Conservation (phyloP, 2,888 invertebrate genomes). For the Osmoderma eremita region DNA sequence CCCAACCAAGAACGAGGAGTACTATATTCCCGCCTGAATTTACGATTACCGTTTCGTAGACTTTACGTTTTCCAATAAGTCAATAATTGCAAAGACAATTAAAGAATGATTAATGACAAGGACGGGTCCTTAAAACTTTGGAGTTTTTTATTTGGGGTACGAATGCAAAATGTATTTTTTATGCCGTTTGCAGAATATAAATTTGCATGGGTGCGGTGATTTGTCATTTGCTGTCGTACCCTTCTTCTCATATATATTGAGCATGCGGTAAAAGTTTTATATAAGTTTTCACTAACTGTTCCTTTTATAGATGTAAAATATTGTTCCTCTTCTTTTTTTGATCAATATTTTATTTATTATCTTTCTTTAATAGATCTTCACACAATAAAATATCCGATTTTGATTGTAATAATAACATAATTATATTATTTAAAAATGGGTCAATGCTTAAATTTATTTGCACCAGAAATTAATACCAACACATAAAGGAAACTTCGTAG, state of each 20-base stretch:
- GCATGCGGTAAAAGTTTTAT: slow-evolving; percentile 9
- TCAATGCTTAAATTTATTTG: too few species aligned
- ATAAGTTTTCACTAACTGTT: slow-evolving; percentile 8
- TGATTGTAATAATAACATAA: too few species aligned
- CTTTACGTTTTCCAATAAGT: not conserved
- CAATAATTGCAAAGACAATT: slow-evolving; percentile 28
- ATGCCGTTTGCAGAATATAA: slow-evolving; percentile 13
- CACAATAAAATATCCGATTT: too few species aligned
- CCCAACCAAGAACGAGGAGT: not conserved
- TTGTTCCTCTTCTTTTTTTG: slow-evolving; percentile 1
- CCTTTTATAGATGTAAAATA: slow-evolving; percentile 9
- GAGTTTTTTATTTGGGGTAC: slow-evolving; percentile 8
- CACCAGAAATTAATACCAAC: too few species aligned
- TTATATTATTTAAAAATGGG: too few species aligned
- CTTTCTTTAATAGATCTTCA: too few species aligned
- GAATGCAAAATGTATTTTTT: slow-evolving; percentile 22
- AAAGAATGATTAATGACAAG: slow-evolving; percentile 29
- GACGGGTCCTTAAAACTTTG: slow-evolving; percentile 5
- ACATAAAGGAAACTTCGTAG: too few species aligned
- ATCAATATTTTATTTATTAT: too few species aligned
- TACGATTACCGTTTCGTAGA: slow-evolving; percentile 28
- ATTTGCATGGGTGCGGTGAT: slow-evolving; percentile 19
- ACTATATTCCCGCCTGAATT: slow-evolving; percentile 17
- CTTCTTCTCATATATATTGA: slow-evolving; percentile 2
- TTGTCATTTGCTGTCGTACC: slow-evolving; percentile 17